These are phyloP conservation scores for Typhlomys cinereus DNA, from an alignment of 2,113 vertebrate genomes.

Conservation along the genomic window DNA sequence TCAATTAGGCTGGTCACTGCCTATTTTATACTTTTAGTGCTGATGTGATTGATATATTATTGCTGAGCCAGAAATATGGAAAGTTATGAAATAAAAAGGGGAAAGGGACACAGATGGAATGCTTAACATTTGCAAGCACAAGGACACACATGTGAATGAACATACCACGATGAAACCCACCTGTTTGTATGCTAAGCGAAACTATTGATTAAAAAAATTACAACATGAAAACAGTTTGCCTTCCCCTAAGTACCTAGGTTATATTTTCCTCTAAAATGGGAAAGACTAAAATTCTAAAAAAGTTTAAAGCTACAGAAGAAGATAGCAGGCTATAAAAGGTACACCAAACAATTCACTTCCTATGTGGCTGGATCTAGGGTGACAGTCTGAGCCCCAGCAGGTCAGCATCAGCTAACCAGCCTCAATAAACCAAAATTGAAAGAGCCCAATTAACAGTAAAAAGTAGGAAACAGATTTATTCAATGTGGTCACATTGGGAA, in stretches of 20 bases:
- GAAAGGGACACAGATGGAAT: background rate
- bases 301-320: background rate
- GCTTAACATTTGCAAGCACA: background rate
- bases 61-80: background rate
- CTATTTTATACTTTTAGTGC: background rate
- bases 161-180: too few relatives aligned
- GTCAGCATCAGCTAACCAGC: too few relatives aligned
- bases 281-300: background rate
- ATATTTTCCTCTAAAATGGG: background rate
- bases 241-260: background rate
- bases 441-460: too few relatives aligned
- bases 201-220: too few relatives aligned
- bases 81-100: conserved; percentile 7
- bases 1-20: background rate
- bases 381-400: too few relatives aligned
- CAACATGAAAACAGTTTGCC: background rate
- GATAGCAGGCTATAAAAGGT: background rate
- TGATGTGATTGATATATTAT: background rate
- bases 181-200: too few relatives aligned
- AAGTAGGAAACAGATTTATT: too few relatives aligned
- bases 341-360: background rate
- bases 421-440: too few relatives aligned
- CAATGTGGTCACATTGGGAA: too few relatives aligned
- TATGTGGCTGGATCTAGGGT: too few relatives aligned
- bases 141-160: too few relatives aligned